A percentile compares a stretch with the other conserved stretches of the same genome.
Conservation (phyloP, 1,140 invertebrate genomes). For the Leptoteleia sp. region DNA sequence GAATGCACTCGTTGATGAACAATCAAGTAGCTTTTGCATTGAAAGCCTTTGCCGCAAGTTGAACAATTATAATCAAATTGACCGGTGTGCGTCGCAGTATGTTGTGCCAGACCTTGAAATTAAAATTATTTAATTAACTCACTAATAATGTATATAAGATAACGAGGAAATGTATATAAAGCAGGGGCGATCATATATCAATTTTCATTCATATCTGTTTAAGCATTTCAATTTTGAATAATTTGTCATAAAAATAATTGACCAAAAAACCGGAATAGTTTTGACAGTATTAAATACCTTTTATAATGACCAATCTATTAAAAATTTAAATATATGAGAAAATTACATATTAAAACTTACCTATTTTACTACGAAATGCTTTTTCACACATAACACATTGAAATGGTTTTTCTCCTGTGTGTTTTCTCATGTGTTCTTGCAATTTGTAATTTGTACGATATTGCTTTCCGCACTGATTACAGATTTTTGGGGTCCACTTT, state of each 20-base stretch:
- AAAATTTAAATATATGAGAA: too few relatives aligned
- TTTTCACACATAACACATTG: slow-evolving; percentile 89
- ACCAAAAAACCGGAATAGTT: too few relatives aligned
- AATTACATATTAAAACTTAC: slow-evolving; percentile 42
- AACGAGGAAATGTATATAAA: too few relatives aligned
- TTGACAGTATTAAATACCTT: too few relatives aligned
- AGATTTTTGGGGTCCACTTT: slow-evolving; percentile 82
- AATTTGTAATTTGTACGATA: slow-evolving; percentile 85
- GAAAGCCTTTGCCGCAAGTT: slow-evolving; percentile 87
- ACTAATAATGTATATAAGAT: too few relatives aligned
- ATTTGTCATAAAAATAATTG: too few relatives aligned
- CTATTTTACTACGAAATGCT: slow-evolving; percentile 86
- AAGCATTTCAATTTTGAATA: too few relatives aligned
- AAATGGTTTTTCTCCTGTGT: slow-evolving; percentile 91
- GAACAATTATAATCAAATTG: slow-evolving; percentile 86
- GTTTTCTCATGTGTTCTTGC: slow-evolving; percentile 90
- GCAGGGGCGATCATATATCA: too few relatives aligned
- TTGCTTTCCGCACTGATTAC: slow-evolving; percentile 83
- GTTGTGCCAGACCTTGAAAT: slow-evolving; percentile 83
- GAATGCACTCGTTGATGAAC: slow-evolving; percentile 87
- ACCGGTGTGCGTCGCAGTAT: slow-evolving; percentile 85
- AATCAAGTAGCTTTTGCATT: slow-evolving; percentile 86
- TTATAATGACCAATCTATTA: too few relatives aligned
- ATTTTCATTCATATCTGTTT: too few relatives aligned
- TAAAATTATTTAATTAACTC: neutral